These are phyloP conservation scores for Mycetomoellerius zeteki DNA, from an alignment of 1,140 invertebrate species.

Conservation along the genomic window DNA sequence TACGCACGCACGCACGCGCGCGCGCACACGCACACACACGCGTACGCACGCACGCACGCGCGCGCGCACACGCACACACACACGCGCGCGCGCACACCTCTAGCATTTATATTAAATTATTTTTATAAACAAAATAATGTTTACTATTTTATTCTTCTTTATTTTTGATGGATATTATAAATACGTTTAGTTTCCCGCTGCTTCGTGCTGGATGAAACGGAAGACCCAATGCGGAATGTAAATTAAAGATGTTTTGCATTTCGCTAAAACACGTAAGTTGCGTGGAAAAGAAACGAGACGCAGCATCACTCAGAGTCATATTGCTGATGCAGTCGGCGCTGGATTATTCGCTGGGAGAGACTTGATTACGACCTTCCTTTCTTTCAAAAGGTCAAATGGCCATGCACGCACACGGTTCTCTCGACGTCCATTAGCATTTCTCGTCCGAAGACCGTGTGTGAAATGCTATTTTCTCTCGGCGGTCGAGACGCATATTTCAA, in stretches of 20 bases:
- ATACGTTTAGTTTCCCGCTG: background rate
- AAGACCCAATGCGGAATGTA: background rate
- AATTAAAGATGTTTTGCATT: conserved; percentile 17
- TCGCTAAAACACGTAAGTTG: conserved; percentile 4
- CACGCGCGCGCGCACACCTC: background rate
- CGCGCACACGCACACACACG: too few relatives aligned
- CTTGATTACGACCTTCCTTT: conserved; percentile 74
- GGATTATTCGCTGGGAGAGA: conserved; percentile 35
- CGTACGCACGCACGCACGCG: too few relatives aligned
- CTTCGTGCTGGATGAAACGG: background rate
- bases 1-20: too few relatives aligned
- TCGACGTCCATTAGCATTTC: conserved; percentile 70
- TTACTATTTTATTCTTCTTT: background rate
- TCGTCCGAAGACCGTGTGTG: conserved; percentile 30
- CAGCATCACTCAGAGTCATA: conserved; percentile 35
- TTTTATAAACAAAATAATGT: background rate
- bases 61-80: too few relatives aligned
- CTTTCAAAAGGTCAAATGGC: conserved; percentile 78
- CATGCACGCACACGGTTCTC: conserved; percentile 60
- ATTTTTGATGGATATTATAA: background rate
- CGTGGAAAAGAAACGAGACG: conserved; percentile 32
- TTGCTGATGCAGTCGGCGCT: conserved; percentile 48
- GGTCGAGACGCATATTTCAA: conserved; percentile 33
- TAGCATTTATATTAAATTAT: background rate
- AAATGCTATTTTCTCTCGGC: conserved; percentile 42